Evolutionary conservation across 2,797 vertebrate species (phyloP).

Genomic region (Neosalanx taihuensis): DNA sequence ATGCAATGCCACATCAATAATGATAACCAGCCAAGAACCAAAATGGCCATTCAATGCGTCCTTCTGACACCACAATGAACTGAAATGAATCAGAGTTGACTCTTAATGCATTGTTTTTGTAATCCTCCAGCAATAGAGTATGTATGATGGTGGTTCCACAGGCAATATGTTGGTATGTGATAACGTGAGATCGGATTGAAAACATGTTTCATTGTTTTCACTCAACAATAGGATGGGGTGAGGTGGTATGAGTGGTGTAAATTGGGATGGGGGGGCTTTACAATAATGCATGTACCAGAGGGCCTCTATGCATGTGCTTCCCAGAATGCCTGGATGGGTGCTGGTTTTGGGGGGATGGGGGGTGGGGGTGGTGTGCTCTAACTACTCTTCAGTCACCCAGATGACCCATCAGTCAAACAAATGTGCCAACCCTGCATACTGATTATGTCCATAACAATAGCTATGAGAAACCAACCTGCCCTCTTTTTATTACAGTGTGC

Average conservation of each 20-base stretch:
- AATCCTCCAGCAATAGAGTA: constrained; percentile 29
- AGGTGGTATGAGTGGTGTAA: constrained; percentile 55
- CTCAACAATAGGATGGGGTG: background rate
- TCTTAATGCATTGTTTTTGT: constrained; percentile 25
- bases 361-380: constrained; percentile 48
- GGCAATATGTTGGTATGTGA: constrained; percentile 22
- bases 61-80: constrained; percentile 52
- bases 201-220: background rate
- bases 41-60: constrained; percentile 52
- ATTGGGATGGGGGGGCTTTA: constrained; percentile 7
- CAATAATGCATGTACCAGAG: constrained; percentile 61
- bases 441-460: constrained; percentile 12
- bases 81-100: constrained; percentile 38
- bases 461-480: background rate
- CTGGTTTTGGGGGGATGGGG: constrained; percentile 30
- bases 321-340: constrained; percentile 43
- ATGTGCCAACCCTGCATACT: constrained; percentile 35
- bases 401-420: constrained; percentile 29
- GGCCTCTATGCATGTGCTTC: constrained; percentile 56
- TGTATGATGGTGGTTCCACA: constrained; percentile 66
- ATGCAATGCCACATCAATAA: constrained; percentile 59
- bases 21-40: constrained; percentile 52
- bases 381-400: constrained; percentile 41
- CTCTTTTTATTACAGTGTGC: background rate
- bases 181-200: background rate